Evolutionary conservation across 2,888 invertebrate species (phyloP).

Genomic region (Limenitis camilla): DNA sequence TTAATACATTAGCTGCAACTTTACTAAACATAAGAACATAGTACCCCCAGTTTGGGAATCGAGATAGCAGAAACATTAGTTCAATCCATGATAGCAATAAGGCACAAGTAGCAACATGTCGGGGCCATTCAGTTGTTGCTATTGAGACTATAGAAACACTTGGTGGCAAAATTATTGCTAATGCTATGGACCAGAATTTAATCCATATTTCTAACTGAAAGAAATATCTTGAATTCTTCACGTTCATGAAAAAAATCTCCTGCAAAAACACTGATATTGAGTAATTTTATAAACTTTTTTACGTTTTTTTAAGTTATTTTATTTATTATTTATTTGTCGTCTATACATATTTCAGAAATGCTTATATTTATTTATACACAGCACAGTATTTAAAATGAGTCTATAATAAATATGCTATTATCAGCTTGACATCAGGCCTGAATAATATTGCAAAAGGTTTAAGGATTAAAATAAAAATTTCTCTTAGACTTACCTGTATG

Average conservation of each 20-base stretch:
- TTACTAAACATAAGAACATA: conserved; percentile 77
- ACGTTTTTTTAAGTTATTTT: not conserved
- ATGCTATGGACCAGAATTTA: conserved; percentile 64
- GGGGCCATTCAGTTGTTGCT: conserved; percentile 50
- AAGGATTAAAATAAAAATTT: not conserved
- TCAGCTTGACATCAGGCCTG: too few relatives aligned
- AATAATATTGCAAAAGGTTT: too few relatives aligned
- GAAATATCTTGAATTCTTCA: conserved; percentile 66
- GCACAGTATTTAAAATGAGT: too few relatives aligned
- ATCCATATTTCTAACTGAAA: conserved; percentile 73
- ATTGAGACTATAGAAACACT: conserved; percentile 38
- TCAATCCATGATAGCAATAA: conserved; percentile 73
- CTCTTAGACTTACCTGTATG: conserved; percentile 50
- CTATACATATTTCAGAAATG: too few relatives aligned
- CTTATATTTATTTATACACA: too few relatives aligned
- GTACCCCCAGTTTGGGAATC: conserved; percentile 74
- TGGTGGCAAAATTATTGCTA: conserved; percentile 58
- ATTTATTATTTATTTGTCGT: too few relatives aligned
- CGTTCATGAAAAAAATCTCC: conserved; percentile 71
- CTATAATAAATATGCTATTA: too few relatives aligned
- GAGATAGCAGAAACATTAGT: conserved; percentile 72
- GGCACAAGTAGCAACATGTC: conserved; percentile 69
- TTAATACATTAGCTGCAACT: conserved; percentile 71
- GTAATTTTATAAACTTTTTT: not conserved
- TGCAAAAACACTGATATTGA: conserved; percentile 27